Conservation (phyloP, 1,140 invertebrate species). For the Drosophila ficusphila region DNA sequence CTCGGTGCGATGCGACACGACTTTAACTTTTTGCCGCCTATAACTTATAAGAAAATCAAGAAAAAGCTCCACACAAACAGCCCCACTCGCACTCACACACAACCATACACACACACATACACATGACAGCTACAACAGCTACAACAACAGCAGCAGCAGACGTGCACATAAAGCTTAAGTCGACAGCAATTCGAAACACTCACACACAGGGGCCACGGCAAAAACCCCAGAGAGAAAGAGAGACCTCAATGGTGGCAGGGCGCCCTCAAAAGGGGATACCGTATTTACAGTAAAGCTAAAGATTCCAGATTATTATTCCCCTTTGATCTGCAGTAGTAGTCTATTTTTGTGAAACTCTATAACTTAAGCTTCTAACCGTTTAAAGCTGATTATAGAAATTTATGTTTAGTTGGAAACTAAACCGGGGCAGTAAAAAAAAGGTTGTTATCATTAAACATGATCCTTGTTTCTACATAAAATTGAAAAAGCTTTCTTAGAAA, state of each 20-base stretch:
- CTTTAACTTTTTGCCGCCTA: conserved; percentile 66
- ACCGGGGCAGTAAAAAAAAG: too few species aligned
- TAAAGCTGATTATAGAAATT: too few species aligned
- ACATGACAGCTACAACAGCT: conserved; percentile 23
- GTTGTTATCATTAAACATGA: too few species aligned
- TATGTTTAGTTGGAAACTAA: too few species aligned
- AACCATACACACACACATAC: conserved; percentile 5
- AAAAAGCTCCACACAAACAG: conserved; percentile 52
- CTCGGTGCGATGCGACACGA: conserved; percentile 52
- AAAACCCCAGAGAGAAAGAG: conserved; percentile 40
- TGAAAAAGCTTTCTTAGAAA: too few species aligned
- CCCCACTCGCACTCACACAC: conserved; percentile 13
- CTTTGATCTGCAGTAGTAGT: too few species aligned
- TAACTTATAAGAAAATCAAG: conserved; percentile 62
- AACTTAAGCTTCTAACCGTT: too few species aligned
- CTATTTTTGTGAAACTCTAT: too few species aligned
- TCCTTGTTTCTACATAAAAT: too few species aligned
- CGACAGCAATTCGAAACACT: conserved; percentile 79
- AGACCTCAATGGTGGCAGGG: neutral
- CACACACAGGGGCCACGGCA: conserved; percentile 44
- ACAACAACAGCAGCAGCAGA: conserved; percentile 26
- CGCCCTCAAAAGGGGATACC: neutral
- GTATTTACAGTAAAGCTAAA: neutral
- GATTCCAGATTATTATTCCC: neutral
- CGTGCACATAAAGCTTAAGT: conserved; percentile 74